phyloP scores from a whole-genome alignment of 2,888 invertebrate species.

The Tetragnatha montana region DNA sequence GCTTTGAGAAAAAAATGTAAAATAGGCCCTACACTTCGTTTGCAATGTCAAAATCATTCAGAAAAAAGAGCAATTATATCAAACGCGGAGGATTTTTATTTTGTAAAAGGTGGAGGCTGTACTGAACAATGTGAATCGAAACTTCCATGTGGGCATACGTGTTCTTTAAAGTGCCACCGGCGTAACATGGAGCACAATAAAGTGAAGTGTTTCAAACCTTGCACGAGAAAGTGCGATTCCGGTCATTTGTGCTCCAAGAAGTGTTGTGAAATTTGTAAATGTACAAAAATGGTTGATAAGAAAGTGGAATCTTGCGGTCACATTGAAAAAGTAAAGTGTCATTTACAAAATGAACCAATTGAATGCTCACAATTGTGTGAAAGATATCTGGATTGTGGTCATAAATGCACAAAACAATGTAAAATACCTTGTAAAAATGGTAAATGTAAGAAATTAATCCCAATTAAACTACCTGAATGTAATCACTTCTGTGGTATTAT shows the following conservation, averaged over 20 bases:
- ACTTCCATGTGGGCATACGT: constrained; percentile 76
- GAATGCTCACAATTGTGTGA: constrained; percentile 73
- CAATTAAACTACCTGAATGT: constrained; percentile 34
- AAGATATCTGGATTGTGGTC: constrained; percentile 73
- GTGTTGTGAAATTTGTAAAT: constrained; percentile 20
- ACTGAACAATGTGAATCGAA: constrained; percentile 74
- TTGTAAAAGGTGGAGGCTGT: constrained; percentile 74
- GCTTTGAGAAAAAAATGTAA: constrained; percentile 37
- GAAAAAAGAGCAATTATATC: constrained; percentile 27
- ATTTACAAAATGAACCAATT: constrained; percentile 8
- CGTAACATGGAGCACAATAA: neutral
- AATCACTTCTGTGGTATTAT: constrained; percentile 31
- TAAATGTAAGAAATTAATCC: constrained; percentile 14
- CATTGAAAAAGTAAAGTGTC: constrained; percentile 17
- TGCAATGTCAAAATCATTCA: constrained; percentile 70
- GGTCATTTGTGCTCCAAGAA: constrained; percentile 8
- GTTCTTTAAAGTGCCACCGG: constrained; percentile 72
- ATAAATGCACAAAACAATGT: constrained; percentile 74
- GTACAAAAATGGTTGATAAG: neutral
- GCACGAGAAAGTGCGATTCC: constrained; percentile 4
- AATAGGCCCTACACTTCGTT: constrained; percentile 56
- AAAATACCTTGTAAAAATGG: constrained; percentile 73
- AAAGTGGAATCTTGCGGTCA: constrained; percentile 40
- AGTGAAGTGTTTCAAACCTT: constrained; percentile 28
- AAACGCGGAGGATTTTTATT: constrained; percentile 50